phyloP scores from a whole-genome alignment of 2,888 invertebrate genomes.

The Sinodicranocentrus sp. region DNA sequence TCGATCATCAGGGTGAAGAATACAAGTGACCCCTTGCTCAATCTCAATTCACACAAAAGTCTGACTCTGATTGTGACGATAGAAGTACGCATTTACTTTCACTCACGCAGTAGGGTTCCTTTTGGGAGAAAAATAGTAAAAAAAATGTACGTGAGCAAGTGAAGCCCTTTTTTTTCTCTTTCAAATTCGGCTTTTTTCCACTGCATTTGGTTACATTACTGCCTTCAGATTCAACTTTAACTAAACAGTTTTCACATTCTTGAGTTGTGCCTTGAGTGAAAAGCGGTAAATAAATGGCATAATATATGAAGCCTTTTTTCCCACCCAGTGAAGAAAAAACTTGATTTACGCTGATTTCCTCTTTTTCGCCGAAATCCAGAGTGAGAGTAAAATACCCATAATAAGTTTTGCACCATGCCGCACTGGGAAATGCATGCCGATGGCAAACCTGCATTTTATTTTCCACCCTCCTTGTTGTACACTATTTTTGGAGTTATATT shows the following conservation, averaged over 20 bases:
- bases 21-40: slow-evolving; percentile 38
- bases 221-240: too few species aligned
- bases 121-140: not conserved
- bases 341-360: slow-evolving; percentile 31
- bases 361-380: not conserved
- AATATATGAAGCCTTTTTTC: slow-evolving; percentile 10
- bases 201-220: too few species aligned
- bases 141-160: not conserved
- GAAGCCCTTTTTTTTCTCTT: too few species aligned
- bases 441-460: slow-evolving; percentile 8
- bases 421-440: not conserved
- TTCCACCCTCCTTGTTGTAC: too few species aligned
- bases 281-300: slow-evolving; percentile 16
- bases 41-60: slow-evolving; percentile 30
- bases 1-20: slow-evolving; percentile 31
- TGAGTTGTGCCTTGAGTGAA: not conserved
- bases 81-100: slow-evolving; percentile 12
- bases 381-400: not conserved
- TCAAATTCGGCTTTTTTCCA: too few species aligned
- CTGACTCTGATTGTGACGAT: not conserved
- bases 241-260: not conserved
- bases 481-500: too few species aligned
- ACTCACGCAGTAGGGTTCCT: not conserved
- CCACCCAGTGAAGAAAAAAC: slow-evolving; percentile 7
- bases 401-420: slow-evolving; percentile 2